A percentile compares a stretch with the other conserved stretches of the same genome.
Conservation (phyloP, 2,113 vertebrate species). For the Sylvietta virens region DNA sequence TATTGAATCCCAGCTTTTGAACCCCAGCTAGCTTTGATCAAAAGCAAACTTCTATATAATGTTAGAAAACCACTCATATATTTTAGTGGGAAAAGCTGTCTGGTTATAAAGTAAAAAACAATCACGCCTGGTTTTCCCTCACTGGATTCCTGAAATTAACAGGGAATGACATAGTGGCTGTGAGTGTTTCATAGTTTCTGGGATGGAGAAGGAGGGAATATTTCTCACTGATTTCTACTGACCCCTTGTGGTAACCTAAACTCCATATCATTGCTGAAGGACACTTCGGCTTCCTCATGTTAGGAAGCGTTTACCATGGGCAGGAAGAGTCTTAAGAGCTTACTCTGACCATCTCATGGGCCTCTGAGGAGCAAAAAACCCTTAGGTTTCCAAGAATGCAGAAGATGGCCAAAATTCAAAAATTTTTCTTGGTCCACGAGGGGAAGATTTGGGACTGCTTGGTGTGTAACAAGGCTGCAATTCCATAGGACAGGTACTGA, state of each 20-base stretch:
- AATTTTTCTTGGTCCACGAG: background rate
- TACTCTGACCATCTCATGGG: background rate
- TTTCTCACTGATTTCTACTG: constrained; percentile 51
- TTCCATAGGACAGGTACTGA: background rate
- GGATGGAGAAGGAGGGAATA: background rate
- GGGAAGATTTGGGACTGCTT: background rate
- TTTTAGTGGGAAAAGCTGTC: background rate
- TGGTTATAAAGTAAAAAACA: background rate
- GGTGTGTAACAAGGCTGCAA: background rate
- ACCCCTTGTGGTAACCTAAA: constrained; percentile 16
- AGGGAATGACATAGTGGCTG: background rate
- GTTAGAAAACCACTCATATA: background rate
- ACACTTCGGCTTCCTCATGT: background rate
- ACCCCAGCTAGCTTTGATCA: background rate
- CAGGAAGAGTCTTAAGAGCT: background rate
- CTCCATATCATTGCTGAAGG: background rate
- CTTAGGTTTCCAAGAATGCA: background rate
- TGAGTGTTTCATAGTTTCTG: background rate
- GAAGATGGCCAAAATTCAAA: background rate
- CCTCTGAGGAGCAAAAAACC: background rate
- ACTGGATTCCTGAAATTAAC: constrained; percentile 31
- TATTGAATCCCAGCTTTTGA: background rate
- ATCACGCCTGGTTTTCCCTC: background rate
- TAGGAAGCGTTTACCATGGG: background rate
- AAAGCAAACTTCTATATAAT: background rate